These are phyloP conservation scores for Copidosoma floridanum DNA, from an alignment of 1,140 invertebrate species.

Conservation along the genomic window DNA sequence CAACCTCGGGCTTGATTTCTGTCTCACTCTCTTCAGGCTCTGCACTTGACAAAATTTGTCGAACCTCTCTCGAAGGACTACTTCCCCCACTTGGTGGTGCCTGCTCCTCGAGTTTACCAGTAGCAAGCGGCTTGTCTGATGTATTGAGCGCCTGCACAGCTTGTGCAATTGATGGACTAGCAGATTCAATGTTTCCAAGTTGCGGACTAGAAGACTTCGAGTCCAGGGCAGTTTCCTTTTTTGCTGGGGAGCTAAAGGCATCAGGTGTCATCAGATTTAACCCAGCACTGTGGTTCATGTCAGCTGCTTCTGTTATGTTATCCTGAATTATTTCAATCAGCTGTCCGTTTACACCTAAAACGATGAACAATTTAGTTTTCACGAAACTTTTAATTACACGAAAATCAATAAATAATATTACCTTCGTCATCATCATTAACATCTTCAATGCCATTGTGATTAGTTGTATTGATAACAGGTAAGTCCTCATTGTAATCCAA, in stretches of 20 bases:
- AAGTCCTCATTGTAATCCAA: slow-evolving; percentile 47
- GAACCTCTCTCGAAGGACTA: slow-evolving; percentile 82
- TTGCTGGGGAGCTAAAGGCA: slow-evolving; percentile 73
- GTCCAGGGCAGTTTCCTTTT: slow-evolving; percentile 49
- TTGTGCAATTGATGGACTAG: slow-evolving; percentile 45
- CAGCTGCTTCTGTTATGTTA: slow-evolving; percentile 33
- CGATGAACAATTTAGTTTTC: neutral
- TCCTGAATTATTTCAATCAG: slow-evolving; percentile 26
- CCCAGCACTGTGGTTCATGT: slow-evolving; percentile 40
- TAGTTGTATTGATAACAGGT: slow-evolving; percentile 38
- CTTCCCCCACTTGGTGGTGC: slow-evolving; percentile 68
- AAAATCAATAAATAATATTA: slow-evolving; percentile 21
- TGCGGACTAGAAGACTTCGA: slow-evolving; percentile 46
- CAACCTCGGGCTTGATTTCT: slow-evolving; percentile 35
- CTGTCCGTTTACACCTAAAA: slow-evolving; percentile 38
- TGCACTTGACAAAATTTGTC: slow-evolving; percentile 70
- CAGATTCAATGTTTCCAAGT: slow-evolving; percentile 41
- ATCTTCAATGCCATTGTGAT: slow-evolving; percentile 55
- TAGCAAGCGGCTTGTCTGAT: slow-evolving; percentile 41
- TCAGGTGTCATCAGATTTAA: slow-evolving; percentile 83
- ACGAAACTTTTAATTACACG: no score
- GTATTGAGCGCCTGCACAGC: slow-evolving; percentile 42
- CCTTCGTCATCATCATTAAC: slow-evolving; percentile 57
- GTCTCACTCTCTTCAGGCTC: slow-evolving; percentile 50
- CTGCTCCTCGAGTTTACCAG: slow-evolving; percentile 47